Percentiles rank a stretch among this genome's conserved stretches.
Evolutionary conservation across 1,140 invertebrate species (phyloP).

Genomic region (Akabosia matsudoensis): DNA sequence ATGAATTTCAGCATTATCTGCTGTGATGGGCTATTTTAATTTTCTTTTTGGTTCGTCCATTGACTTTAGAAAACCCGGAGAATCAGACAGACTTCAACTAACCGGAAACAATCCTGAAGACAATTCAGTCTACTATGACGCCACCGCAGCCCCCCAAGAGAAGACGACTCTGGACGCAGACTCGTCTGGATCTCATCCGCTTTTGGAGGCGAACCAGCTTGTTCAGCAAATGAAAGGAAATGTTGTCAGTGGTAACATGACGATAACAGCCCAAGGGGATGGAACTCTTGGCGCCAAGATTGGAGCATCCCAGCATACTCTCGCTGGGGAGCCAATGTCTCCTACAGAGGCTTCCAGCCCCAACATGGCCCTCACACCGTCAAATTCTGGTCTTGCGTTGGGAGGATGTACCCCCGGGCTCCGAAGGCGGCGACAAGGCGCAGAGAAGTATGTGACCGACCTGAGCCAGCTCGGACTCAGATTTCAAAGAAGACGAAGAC

Average conservation of each 20-base stretch:
- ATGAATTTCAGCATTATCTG: background rate
- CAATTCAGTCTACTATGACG: slow-evolving; percentile 44
- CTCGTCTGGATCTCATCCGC: slow-evolving; percentile 44
- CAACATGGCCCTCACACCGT: background rate
- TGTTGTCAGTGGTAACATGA: slow-evolving; percentile 14
- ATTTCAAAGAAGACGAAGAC: slow-evolving; percentile 63
- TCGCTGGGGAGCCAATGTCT: background rate
- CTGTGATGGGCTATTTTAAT: background rate
- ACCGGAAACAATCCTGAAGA: slow-evolving; percentile 44
- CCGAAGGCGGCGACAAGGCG: slow-evolving; percentile 61
- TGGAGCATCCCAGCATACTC: background rate
- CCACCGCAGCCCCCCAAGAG: slow-evolving; percentile 38
- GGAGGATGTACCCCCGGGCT: slow-evolving; percentile 61
- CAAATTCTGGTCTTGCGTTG: slow-evolving; percentile 26
- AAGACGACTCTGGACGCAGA: slow-evolving; percentile 41
- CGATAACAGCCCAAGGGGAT: slow-evolving; percentile 4
- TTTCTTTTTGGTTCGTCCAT: background rate
- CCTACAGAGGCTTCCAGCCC: background rate
- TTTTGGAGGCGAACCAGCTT: slow-evolving; percentile 27
- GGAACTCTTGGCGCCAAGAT: background rate
- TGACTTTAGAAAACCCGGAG: slow-evolving; percentile 15
- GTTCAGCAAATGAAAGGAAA: background rate
- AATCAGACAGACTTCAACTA: slow-evolving; percentile 33
- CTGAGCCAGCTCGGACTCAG: slow-evolving; percentile 67
- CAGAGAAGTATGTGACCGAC: slow-evolving; percentile 72